Percentiles rank a stretch among this genome's conserved stretches.
phyloP scores from a whole-genome alignment of 2,888 invertebrate species.

The Halocaridina rubra region DNA sequence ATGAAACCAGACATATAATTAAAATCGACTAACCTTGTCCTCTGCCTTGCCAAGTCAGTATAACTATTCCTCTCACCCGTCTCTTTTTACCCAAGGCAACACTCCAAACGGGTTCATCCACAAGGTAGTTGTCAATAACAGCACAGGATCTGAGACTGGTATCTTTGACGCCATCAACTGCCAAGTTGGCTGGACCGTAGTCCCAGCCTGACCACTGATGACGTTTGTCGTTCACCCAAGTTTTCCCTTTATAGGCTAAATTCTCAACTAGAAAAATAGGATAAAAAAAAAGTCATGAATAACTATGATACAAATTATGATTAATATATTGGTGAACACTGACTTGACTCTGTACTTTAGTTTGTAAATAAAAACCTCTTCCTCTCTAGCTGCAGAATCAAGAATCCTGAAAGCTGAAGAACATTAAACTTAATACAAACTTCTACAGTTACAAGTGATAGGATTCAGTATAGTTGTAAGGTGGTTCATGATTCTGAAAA shows the following conservation, averaged over 20 bases:
- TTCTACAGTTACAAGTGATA: no score
- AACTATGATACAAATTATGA: no score
- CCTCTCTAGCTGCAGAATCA: no score
- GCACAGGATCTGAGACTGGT: slow-evolving; percentile 70
- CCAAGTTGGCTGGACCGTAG: slow-evolving; percentile 68
- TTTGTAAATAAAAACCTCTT: no score
- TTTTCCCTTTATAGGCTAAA: slow-evolving; percentile 71
- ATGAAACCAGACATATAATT: no score
- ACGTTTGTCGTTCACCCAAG: slow-evolving; percentile 72
- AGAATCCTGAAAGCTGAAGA: no score
- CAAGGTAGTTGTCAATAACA: slow-evolving; percentile 72
- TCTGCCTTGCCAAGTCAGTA: slow-evolving; percentile 72
- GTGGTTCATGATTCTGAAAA: no score
- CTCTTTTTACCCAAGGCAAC: slow-evolving; percentile 70
- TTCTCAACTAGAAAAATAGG: slow-evolving; percentile 69
- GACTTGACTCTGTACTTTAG: no score
- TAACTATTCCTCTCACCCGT: slow-evolving; percentile 70
- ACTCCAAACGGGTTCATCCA: slow-evolving; percentile 72
- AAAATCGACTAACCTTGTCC: slow-evolving; percentile 68
- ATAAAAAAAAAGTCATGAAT: no score
- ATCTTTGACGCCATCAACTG: slow-evolving; percentile 71
- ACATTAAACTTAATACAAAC: no score
- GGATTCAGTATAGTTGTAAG: no score
- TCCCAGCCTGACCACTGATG: slow-evolving; percentile 70
- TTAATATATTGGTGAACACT: no score